Base-by-base conservation (phyloP, 2,113 vertebrate species). In the Myrmophylax atrothorax region DNA sequence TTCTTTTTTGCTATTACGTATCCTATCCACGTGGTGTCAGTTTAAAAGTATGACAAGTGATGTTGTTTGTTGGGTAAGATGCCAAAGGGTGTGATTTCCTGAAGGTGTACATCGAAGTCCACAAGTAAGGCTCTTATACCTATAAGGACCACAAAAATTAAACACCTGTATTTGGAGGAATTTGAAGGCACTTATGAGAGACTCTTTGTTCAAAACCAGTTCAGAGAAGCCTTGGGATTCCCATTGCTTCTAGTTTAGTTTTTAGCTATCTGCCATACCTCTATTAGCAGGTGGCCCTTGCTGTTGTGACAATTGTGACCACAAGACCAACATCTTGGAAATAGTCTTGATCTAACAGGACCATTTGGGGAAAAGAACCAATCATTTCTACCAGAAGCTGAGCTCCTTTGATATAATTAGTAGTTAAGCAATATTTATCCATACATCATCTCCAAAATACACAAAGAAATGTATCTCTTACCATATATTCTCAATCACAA, bases 61-160 rank as follows among this genome's bases (percentile, higher is more conserved):
- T 63, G 16, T 12, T 59, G 3, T 15, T 14, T 22, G 6, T 14
- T 49, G 31, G 25, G 13, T 46, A 79, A 89, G 38, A 17, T 74
- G 67, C 24, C 8, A 53, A 74, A 74, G 19, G 22, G 9, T 72
- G 68, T 44, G 16, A 40, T 76, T 77, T 90, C 62, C 38, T 81
- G 28, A 66, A n/a, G 5, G 4, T 16, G 4, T 14, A 4, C 0
- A 0, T 28, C 20, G 2, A 2, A 50, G 42, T 63, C 20, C 25
- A 24, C 18, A 37, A 42, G 29, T 84, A 53, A 58, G 42, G 33
- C 24, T 22, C 7, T 53, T 35, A 78, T 6, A 70, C 16, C 14
- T 53, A 0, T 23, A 67, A 49, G 55, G 73, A 66, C 6, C 13
- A 74, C 33, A n/a, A 18, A 18, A 87, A 40, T 66, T 38, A 80